Conservation (phyloP, 2,888 invertebrate species). For the Ashinkailepas kermadecensis region DNA sequence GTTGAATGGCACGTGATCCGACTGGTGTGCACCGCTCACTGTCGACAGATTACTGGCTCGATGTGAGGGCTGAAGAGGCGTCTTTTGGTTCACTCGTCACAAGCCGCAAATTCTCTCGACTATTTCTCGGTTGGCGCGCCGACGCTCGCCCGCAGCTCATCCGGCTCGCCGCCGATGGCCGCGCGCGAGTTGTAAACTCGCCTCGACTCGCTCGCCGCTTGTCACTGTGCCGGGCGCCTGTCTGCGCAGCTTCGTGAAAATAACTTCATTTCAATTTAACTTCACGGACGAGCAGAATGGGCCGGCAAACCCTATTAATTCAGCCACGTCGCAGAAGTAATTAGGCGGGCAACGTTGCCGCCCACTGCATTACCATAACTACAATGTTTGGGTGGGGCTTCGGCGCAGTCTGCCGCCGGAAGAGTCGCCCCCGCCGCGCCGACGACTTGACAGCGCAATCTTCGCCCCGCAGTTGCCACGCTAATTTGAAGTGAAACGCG, state of each 20-base stretch:
- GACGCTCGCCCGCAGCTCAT: too few relatives aligned
- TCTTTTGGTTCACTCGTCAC: neutral
- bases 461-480: constrained; percentile 4
- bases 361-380: constrained; percentile 5
- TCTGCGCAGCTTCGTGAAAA: too few relatives aligned
- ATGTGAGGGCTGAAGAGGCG: neutral
- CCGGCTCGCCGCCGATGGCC: too few relatives aligned
- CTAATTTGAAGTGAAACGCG: constrained; percentile 17
- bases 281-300: neutral
- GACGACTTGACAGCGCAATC: constrained; percentile 12
- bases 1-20: neutral
- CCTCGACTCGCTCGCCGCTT: too few relatives aligned
- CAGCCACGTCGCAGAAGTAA: neutral
- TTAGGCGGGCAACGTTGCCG: neutral
- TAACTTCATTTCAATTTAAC: neutral
- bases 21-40: neutral
- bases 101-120: neutral
- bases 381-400: constrained; percentile 17
- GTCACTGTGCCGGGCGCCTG: too few relatives aligned
- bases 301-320: constrained; percentile 4
- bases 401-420: neutral
- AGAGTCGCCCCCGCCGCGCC: neutral
- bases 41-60: neutral
- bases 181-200: too few relatives aligned
- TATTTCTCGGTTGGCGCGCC: too few relatives aligned